Evolutionary conservation across 2,888 invertebrate species (phyloP), one percentile per base, ranked within the genome.

Genomic region (Sialis lutaria): DNA sequence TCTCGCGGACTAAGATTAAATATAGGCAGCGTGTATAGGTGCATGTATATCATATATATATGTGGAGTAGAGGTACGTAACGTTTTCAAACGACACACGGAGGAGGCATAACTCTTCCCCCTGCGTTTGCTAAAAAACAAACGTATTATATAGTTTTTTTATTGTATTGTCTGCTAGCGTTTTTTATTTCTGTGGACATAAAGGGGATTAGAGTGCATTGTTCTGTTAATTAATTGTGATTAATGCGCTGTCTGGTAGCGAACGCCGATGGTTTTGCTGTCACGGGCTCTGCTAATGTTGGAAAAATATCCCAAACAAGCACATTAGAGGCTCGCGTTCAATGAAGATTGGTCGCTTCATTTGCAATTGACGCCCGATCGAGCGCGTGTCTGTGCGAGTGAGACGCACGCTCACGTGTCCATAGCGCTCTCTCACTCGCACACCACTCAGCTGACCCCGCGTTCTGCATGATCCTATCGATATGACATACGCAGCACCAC

Each of bases 211-310:
- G 42, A 42, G 45, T 47, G 47, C 47, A 47, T 47, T 47, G 47
- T 47, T 47, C 47, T 47, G 47, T 47, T 47, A 47, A 47, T 47
- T 47, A 47, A 47, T 47, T 47, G 47, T 47, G 47, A 47, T 47
- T 47, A 47, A 47, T 47, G 47, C 47, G 34, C 42, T 47, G 47
- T 47, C 47, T 47, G 40, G 39, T 37, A 37, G 42, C 42, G 42
- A 42, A 42, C 32, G 30, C 9, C 30, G 6, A 31, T 10, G 22
- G 10, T 42, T 10, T 31, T 31, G 30, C 22, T 42, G 32, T 31
- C 32, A 42, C 42, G 30, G 32, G 32, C 22, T 42, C 31, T 10
- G 22, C 42, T 42, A 31, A 42, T 31, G 42, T 42, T 31, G 42
- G 31, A 31, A 42, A 42, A 42, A 42, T 42, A 42, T 42, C 42